Conservation (phyloP, 2,888 invertebrate species). For the Coelinius sp. region DNA sequence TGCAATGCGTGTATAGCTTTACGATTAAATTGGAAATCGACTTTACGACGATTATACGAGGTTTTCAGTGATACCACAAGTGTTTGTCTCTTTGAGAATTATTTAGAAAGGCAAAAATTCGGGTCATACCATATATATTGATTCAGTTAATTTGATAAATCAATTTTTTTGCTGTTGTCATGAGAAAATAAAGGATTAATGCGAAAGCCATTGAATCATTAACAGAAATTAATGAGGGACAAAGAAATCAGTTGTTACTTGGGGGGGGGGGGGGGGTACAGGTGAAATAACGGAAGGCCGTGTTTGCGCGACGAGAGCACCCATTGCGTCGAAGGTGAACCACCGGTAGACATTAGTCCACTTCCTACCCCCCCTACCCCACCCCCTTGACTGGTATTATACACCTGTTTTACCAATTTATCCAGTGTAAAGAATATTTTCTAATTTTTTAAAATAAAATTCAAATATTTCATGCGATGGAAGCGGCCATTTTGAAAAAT, state of each 20-base stretch:
- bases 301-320: conserved; percentile 13
- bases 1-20: conserved; percentile 31
- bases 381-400: background rate
- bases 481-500: conserved; percentile 34
- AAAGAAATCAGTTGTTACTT: conserved; percentile 9
- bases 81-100: conserved; percentile 40
- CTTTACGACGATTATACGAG: conserved; percentile 28
- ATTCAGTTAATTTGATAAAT: background rate
- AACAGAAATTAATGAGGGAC: background rate
- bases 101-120: conserved; percentile 58
- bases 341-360: conserved; percentile 14
- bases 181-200: background rate
- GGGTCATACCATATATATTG: conserved; percentile 37
- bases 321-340: conserved; percentile 27
- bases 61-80: conserved; percentile 1
- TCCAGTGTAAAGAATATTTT: too few species aligned
- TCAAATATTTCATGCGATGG: conserved; percentile 27
- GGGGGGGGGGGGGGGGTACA: background rate
- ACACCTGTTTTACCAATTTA: background rate
- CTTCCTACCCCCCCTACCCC: conserved; percentile 28
- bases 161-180: background rate
- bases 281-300: conserved; percentile 35
- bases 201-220: background rate
- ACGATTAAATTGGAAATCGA: conserved; percentile 42
- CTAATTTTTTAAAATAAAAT: too few species aligned